Evolutionary conservation across 2,888 invertebrate species (phyloP).

Genomic region (Tholera decimalis): DNA sequence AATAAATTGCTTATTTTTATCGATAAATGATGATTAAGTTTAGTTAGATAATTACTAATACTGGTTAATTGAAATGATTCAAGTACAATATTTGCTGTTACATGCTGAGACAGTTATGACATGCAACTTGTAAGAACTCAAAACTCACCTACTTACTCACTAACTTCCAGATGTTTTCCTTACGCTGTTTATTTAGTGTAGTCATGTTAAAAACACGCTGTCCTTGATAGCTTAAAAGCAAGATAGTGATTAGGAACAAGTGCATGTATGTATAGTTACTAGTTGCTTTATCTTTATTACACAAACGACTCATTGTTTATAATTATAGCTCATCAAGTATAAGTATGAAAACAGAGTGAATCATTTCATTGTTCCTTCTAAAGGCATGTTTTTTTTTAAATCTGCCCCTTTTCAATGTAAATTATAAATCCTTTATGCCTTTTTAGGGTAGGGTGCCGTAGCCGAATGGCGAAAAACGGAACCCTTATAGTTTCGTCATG

Average conservation of each 20-base stretch:
- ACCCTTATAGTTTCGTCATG: too few species aligned
- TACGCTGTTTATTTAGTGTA: constrained; percentile 32
- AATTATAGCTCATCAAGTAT: constrained; percentile 40
- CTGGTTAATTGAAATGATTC: too few species aligned
- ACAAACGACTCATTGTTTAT: constrained; percentile 39
- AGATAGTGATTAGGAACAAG: constrained; percentile 29
- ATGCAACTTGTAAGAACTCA: not conserved
- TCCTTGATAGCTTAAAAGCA: constrained; percentile 32
- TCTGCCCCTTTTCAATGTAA: not conserved
- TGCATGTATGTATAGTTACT: constrained; percentile 25
- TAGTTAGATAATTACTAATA: too few species aligned
- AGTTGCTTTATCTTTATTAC: constrained; percentile 46
- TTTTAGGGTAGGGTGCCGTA: too few species aligned
- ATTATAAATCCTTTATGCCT: not conserved
- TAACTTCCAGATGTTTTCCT: constrained; percentile 16
- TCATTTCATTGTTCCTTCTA: constrained; percentile 16
- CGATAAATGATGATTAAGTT: too few species aligned
- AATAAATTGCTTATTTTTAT: too few species aligned
- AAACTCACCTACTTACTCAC: not conserved
- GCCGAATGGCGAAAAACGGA: too few species aligned
- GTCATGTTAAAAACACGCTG: constrained; percentile 35
- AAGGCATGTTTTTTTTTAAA: not conserved
- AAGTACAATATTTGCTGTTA: too few species aligned
- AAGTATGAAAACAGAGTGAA: constrained; percentile 24
- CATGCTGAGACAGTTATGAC: too few species aligned